These are phyloP conservation scores for Clostera curtula DNA, from an alignment of 2,888 invertebrate species.

Conservation along the genomic window DNA sequence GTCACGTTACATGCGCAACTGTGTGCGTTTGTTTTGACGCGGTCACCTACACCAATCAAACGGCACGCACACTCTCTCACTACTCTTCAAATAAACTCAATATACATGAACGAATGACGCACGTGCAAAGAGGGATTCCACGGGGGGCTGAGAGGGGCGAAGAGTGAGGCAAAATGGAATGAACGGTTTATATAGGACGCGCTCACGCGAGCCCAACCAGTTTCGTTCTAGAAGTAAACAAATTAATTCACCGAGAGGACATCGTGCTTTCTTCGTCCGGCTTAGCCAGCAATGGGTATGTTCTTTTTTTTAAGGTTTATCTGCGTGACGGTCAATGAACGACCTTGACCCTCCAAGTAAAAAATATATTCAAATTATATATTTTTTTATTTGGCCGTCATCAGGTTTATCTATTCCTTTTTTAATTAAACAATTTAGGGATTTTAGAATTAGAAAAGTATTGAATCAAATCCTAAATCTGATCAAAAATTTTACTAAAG, in stretches of 20 bases:
- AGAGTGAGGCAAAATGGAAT: constrained; percentile 27
- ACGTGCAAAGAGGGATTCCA: constrained; percentile 34
- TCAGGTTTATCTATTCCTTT: no score
- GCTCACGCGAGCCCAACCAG: constrained; percentile 46
- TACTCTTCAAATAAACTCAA: constrained; percentile 16
- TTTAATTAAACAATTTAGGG: no score
- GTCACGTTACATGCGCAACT: no score
- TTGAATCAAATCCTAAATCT: no score
- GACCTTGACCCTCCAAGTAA: constrained; percentile 7
- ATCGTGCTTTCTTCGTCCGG: constrained; percentile 28
- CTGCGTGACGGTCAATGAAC: no score
- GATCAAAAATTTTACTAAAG: no score
- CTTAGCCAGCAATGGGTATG: constrained; percentile 58
- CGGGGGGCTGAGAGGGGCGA: constrained; percentile 14
- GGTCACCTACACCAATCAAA: constrained; percentile 14
- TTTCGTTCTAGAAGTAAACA: constrained; percentile 58
- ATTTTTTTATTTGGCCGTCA: no score
- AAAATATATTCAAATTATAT: no score
- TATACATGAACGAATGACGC: constrained; percentile 32
- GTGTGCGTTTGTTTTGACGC: constrained; percentile 39
- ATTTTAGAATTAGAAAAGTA: no score
- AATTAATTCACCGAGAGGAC: constrained; percentile 38
- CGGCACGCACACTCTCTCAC: constrained; percentile 18
- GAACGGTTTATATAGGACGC: constrained; percentile 56
- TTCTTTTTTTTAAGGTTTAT: constrained; percentile 25